Percentiles rank a stretch among this genome's conserved stretches.
phyloP scores from a whole-genome alignment of 1,140 invertebrate species.

The Holcopasites calliopsidis region DNA sequence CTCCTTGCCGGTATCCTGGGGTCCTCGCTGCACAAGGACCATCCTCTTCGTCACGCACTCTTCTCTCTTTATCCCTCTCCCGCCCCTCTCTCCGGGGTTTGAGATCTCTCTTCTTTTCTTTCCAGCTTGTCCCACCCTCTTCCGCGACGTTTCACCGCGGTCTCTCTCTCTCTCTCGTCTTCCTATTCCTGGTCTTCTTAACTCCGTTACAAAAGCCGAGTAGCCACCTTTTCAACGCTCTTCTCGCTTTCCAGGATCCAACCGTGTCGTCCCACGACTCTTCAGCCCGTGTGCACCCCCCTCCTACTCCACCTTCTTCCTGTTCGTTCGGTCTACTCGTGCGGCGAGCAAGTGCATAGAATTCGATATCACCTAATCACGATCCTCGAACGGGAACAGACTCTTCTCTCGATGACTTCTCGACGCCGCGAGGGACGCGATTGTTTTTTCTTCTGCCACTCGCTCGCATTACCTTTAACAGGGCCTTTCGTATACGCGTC shows the following conservation, averaged over 20 bases:
- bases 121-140: not conserved
- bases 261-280: conserved; percentile 30
- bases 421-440: not conserved
- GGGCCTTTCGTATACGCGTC: not conserved
- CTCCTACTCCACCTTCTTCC: not conserved
- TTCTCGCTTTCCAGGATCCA: conserved; percentile 31
- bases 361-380: conserved; percentile 54
- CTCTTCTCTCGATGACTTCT: conserved; percentile 13
- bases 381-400: conserved; percentile 29
- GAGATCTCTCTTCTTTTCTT: not conserved
- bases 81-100: too few species aligned
- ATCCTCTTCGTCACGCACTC: conserved; percentile 62
- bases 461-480: conserved; percentile 4
- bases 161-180: not conserved
- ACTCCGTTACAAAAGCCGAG: conserved; percentile 51
- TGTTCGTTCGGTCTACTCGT: conserved; percentile 11
- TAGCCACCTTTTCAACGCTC: conserved; percentile 42
- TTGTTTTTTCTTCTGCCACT: conserved; percentile 17
- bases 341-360: conserved; percentile 31
- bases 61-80: conserved; percentile 23
- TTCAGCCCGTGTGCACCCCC: conserved; percentile 23
- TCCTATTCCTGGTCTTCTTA: conserved; percentile 41
- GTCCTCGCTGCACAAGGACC: conserved; percentile 75
- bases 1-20: conserved; percentile 76
- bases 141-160: conserved; percentile 6